A percentile compares a stretch with the other conserved stretches of the same genome.
Evolutionary conservation across 2,797 vertebrate species (phyloP).

Genomic region (Petrocephalus schoutedeni): DNA sequence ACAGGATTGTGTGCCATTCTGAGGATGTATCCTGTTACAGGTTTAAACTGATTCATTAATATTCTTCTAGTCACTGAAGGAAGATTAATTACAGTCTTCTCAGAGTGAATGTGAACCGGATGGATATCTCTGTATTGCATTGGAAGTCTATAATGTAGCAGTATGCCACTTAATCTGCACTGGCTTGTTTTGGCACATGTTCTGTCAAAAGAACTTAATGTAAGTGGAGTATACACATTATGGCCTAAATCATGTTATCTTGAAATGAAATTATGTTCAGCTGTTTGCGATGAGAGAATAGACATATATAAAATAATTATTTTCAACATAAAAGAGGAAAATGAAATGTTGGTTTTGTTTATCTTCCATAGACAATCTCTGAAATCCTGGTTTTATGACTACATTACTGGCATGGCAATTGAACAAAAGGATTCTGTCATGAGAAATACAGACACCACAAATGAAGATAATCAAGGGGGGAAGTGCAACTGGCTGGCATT

Average conservation of each 20-base stretch:
- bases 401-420: background rate
- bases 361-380: background rate
- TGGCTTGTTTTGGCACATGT: background rate
- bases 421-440: background rate
- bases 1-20: background rate
- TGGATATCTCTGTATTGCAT: background rate
- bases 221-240: background rate
- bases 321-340: background rate
- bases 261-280: constrained; percentile 15
- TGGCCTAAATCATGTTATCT: background rate
- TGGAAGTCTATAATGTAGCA: background rate
- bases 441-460: background rate
- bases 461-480: background rate
- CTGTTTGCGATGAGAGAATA: background rate
- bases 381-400: background rate
- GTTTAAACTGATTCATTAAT: constrained; percentile 10
- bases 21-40: background rate
- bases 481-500: constrained; percentile 9
- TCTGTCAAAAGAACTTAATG: background rate
- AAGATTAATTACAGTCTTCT: constrained; percentile 9
- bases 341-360: background rate
- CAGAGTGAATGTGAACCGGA: background rate
- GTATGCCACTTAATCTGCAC: constrained; percentile 1
- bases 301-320: background rate
- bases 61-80: background rate